These are phyloP conservation scores for Drosophila bipectinata DNA, from an alignment of 1,140 invertebrate species.

Conservation along the genomic window DNA sequence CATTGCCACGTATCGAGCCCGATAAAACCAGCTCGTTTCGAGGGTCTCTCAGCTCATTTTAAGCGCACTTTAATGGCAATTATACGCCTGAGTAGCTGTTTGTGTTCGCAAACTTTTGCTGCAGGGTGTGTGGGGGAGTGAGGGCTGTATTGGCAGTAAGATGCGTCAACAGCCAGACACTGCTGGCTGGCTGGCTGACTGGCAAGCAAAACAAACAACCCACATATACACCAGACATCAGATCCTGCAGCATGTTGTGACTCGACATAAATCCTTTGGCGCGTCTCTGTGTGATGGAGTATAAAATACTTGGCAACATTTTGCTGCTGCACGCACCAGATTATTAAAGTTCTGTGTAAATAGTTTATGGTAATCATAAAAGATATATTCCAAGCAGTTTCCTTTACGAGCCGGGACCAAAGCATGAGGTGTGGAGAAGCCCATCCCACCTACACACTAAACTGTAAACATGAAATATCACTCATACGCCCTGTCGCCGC, in stretches of 20 bases:
- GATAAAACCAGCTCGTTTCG: slow-evolving; percentile 44
- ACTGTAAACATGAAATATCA: slow-evolving; percentile 71
- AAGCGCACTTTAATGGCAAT: slow-evolving; percentile 76
- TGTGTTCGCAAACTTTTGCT: slow-evolving; percentile 56
- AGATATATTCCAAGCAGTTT: slow-evolving; percentile 47
- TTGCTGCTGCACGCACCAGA: slow-evolving; percentile 48
- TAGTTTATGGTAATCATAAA: slow-evolving; percentile 79
- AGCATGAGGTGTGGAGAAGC: slow-evolving; percentile 12
- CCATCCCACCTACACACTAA: slow-evolving; percentile 33
- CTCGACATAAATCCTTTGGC: slow-evolving; percentile 68
- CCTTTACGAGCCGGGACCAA: slow-evolving; percentile 43
- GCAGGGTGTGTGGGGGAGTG: background rate
- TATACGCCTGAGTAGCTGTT: slow-evolving; percentile 66
- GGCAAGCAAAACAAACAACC: slow-evolving; percentile 37
- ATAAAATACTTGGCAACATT: slow-evolving; percentile 59
- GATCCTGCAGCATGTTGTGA: slow-evolving; percentile 42
- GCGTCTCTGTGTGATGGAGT: slow-evolving; percentile 14
- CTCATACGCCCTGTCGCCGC: slow-evolving; percentile 60
- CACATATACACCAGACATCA: slow-evolving; percentile 32
- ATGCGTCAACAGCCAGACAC: slow-evolving; percentile 41
- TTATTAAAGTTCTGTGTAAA: slow-evolving; percentile 75
- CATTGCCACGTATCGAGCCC: slow-evolving; percentile 45
- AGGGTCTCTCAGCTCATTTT: slow-evolving; percentile 55
- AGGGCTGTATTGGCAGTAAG: slow-evolving; percentile 9
- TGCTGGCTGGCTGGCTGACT: slow-evolving; percentile 29